These are phyloP conservation scores for Meghimatium bilineatum DNA, from an alignment of 2,888 invertebrate species.

Conservation along the genomic window DNA sequence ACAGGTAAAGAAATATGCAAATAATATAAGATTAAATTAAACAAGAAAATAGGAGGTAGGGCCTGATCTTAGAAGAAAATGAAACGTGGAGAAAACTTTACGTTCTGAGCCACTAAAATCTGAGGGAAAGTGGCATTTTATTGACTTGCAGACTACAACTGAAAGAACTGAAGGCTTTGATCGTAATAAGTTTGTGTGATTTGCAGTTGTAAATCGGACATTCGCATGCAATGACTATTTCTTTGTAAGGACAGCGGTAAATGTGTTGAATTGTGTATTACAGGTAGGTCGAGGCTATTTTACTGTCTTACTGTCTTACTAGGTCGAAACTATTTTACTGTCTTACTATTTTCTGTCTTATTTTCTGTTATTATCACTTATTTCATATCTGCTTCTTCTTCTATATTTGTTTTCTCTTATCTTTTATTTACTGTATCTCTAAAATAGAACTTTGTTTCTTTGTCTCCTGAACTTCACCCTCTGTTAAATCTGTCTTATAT, in stretches of 20 bases:
- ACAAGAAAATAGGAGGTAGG: no score
- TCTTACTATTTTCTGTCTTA: not conserved
- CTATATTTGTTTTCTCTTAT: no score
- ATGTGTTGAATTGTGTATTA: not conserved
- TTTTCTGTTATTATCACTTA: no score
- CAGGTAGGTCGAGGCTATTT: not conserved
- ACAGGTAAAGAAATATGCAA: no score
- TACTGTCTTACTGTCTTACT: not conserved
- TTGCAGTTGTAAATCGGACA: not conserved
- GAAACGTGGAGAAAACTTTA: no score
- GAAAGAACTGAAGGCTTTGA: not conserved
- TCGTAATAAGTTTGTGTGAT: not conserved
- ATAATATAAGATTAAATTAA: no score
- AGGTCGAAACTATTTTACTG: not conserved
- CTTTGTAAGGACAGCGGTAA: not conserved
- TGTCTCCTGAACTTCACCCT: no score
- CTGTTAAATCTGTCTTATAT: no score
- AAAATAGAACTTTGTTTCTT: no score
- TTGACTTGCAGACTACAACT: not conserved
- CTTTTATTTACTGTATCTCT: no score
- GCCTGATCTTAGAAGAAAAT: no score
- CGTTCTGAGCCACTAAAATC: not conserved
- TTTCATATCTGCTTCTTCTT: no score
- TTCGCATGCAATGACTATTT: not conserved
- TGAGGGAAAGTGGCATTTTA: not conserved